Conservation (phyloP, 2,113 vertebrate genomes). For the Cololabis saira region DNA sequence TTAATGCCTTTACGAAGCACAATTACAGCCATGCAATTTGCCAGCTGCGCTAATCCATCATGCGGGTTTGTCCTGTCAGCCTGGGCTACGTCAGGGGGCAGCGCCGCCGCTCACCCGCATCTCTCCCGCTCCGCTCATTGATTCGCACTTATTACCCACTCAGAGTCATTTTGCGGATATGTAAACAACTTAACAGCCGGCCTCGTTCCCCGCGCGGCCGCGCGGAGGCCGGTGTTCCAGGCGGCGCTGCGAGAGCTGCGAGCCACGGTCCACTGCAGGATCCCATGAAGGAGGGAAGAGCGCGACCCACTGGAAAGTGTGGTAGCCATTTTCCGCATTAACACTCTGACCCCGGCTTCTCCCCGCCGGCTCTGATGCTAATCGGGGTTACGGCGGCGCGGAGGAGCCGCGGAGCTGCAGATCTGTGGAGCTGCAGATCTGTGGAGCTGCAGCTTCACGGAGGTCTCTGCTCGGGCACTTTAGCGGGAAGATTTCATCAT, state of each 20-base stretch:
- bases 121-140: constrained; percentile 52
- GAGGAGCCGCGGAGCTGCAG: constrained; percentile 17
- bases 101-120: constrained; percentile 30
- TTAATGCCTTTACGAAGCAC: constrained; percentile 32
- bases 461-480: constrained; percentile 25
- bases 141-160: constrained; percentile 65
- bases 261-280: constrained; percentile 9
- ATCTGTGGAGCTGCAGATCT: constrained; percentile 23
- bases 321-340: constrained; percentile 64
- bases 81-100: constrained; percentile 62
- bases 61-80: constrained; percentile 47
- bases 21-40: constrained; percentile 67
- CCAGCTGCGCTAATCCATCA: constrained; percentile 69
- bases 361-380: constrained; percentile 50
- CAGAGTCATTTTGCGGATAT: constrained; percentile 56
- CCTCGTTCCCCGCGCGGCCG: too few relatives aligned
- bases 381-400: constrained; percentile 51
- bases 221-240: constrained; percentile 53
- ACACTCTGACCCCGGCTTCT: constrained; percentile 55
- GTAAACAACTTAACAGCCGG: constrained; percentile 66
- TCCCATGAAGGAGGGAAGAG: constrained; percentile 18
- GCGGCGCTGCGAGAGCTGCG: constrained; percentile 10
- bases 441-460: constrained; percentile 14
- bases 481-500: constrained; percentile 31
- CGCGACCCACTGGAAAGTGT: constrained; percentile 45